phyloP scores from a whole-genome alignment of 2,797 vertebrate species.

The Mionectes olivaceus region DNA sequence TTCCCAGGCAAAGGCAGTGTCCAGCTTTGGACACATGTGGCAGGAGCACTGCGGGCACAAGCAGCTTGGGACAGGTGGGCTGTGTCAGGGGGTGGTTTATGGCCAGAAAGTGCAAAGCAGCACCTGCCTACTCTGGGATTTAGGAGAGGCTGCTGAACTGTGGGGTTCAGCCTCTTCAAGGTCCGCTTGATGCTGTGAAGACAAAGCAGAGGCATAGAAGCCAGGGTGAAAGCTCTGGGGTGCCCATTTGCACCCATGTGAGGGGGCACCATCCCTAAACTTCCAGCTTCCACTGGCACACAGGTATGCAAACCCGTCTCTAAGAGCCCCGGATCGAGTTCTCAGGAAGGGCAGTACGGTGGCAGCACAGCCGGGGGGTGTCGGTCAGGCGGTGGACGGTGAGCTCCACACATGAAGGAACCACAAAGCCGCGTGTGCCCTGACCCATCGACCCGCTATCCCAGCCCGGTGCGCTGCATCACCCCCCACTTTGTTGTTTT shows the following conservation, averaged over 20 bases:
- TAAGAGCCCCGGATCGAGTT: rapidly evolving
- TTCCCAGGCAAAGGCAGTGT: background rate
- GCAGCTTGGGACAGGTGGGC: rapidly evolving
- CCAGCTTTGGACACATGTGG: rapidly evolving
- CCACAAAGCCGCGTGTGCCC: background rate
- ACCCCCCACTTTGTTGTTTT: conserved; percentile 56
- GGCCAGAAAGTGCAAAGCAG: background rate
- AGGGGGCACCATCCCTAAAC: background rate
- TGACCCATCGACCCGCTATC: conserved; percentile 30
- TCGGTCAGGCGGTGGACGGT: background rate
- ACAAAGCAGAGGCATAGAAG: background rate
- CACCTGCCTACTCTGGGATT: background rate
- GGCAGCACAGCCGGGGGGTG: background rate
- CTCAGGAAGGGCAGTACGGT: background rate
- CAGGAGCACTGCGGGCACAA: rapidly evolving
- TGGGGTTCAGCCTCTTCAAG: background rate
- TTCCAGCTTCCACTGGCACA: background rate
- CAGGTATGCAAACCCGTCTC: rapidly evolving
- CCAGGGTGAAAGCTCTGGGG: background rate
- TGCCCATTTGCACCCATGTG: background rate
- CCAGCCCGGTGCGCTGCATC: background rate
- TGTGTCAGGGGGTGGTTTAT: background rate
- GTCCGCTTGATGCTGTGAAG: background rate
- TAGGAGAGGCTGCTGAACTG: background rate
- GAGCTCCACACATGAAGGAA: background rate